phyloP scores from a whole-genome alignment of 2,113 vertebrate genomes.

The Micromys minutus region DNA sequence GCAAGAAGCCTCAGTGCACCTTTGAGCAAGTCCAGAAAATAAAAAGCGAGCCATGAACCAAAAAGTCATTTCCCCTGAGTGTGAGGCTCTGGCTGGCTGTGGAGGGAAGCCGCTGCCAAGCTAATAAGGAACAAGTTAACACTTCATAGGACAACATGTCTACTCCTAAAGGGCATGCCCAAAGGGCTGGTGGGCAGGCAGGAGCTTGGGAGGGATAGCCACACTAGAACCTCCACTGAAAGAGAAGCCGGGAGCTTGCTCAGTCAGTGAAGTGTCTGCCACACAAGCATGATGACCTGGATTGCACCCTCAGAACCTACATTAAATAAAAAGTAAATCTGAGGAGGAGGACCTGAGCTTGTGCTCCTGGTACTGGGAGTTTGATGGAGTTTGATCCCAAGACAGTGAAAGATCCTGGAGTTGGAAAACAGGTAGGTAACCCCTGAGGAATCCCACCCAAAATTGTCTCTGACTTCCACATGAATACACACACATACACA shows the following conservation, averaged over 20 bases:
- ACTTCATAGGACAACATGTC: neutral
- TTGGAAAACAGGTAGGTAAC: neutral
- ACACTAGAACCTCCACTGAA: neutral
- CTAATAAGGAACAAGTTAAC: neutral
- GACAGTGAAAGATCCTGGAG: neutral
- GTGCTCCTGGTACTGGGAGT: too few relatives aligned
- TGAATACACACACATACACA: neutral
- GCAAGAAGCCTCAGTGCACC: neutral
- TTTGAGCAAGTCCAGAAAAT: neutral
- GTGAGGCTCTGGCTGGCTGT: neutral
- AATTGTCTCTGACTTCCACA: neutral
- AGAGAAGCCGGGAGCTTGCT: too few relatives aligned
- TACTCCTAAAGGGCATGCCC: neutral
- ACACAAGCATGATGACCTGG: neutral
- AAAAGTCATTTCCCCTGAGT: neutral
- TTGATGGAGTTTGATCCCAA: neutral
- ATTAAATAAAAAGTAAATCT: neutral
- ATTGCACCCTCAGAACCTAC: neutral
- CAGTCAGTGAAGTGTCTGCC: neutral
- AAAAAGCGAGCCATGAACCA: slow-evolving; percentile 10
- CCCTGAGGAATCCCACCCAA: neutral
- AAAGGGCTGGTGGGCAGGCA: neutral
- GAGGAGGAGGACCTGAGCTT: too few relatives aligned
- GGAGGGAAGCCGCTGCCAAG: neutral
- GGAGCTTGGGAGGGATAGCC: neutral